These are phyloP conservation scores for Oxyruncus cristatus DNA, from an alignment of 2,113 vertebrate genomes.

Conservation along the genomic window DNA sequence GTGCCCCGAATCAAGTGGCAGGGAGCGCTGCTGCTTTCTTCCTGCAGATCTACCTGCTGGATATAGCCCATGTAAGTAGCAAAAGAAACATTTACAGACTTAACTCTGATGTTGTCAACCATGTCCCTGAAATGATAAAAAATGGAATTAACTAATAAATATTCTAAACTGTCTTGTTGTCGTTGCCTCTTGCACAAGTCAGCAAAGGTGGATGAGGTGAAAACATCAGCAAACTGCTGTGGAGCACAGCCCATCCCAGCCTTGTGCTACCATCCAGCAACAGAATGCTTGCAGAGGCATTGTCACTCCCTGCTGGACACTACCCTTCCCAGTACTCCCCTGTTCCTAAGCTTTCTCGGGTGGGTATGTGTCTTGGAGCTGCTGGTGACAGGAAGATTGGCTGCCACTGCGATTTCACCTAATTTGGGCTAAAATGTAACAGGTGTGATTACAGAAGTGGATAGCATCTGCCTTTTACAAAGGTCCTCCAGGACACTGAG, in stretches of 20 bases:
- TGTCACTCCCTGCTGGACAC: not conserved
- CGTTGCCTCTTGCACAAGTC: not conserved
- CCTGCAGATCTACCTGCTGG: slow-evolving; percentile 94
- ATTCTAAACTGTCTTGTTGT: not conserved
- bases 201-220: not conserved
- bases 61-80: slow-evolving; percentile 87
- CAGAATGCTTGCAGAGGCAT: not conserved
- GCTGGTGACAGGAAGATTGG: not conserved
- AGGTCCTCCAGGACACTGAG: not conserved
- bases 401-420: not conserved
- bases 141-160: not conserved
- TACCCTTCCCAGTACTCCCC: not conserved
- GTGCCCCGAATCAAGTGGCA: slow-evolving; percentile 89
- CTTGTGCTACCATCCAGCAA: not conserved
- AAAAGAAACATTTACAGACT: not conserved
- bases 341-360: not conserved
- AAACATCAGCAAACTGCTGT: not conserved
- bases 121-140: not conserved
- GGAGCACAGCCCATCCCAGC: not conserved
- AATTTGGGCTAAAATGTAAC: not conserved
- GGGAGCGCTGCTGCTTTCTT: slow-evolving; percentile 92
- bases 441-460: not conserved
- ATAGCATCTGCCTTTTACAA: not conserved
- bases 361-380: not conserved
- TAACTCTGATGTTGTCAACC: not conserved